Evolutionary conservation across 2,888 invertebrate species (phyloP).

Genomic region (Drosophila nigritarsus): DNA sequence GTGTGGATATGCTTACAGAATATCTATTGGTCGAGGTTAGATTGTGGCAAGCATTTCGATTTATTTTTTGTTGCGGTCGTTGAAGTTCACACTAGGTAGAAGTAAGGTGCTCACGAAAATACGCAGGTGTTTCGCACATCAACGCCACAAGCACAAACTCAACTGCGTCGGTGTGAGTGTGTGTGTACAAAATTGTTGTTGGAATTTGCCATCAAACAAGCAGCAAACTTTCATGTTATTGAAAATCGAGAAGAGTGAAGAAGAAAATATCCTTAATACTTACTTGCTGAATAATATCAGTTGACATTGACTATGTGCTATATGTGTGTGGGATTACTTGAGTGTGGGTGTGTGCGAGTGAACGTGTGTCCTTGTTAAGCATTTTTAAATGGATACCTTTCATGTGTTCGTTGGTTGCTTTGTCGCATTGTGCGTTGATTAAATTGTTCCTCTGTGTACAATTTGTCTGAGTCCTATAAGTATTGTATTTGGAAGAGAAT

Average conservation of each 20-base stretch:
- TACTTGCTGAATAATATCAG: slow-evolving; percentile 67
- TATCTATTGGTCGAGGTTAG: not conserved
- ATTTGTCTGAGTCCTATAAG: slow-evolving; percentile 32
- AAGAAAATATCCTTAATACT: slow-evolving; percentile 66
- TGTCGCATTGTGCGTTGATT: slow-evolving; percentile 73
- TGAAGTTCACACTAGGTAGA: slow-evolving; percentile 54
- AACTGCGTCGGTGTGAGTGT: not conserved
- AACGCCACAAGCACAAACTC: slow-evolving; percentile 31
- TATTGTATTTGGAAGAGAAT: slow-evolving; percentile 58
- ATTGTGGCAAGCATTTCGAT: not conserved
- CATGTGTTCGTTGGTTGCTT: slow-evolving; percentile 26
- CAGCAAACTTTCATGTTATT: slow-evolving; percentile 74
- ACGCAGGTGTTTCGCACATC: slow-evolving; percentile 70
- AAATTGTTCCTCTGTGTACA: slow-evolving; percentile 62
- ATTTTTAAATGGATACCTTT: slow-evolving; percentile 74
- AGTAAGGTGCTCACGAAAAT: slow-evolving; percentile 51
- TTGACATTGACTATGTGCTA: slow-evolving; percentile 59
- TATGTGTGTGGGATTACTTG: not conserved
- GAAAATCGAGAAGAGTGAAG: slow-evolving; percentile 61
- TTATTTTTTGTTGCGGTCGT: slow-evolving; percentile 51
- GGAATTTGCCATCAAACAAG: slow-evolving; percentile 68
- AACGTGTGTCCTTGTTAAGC: slow-evolving; percentile 62
- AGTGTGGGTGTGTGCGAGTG: not conserved
- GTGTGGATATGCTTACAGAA: not conserved
- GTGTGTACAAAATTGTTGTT: slow-evolving; percentile 58